A percentile compares a stretch with the other conserved stretches of the same genome.
Conservation (phyloP, 2,888 invertebrate genomes). For the Synanthedon andrenaeformis region DNA sequence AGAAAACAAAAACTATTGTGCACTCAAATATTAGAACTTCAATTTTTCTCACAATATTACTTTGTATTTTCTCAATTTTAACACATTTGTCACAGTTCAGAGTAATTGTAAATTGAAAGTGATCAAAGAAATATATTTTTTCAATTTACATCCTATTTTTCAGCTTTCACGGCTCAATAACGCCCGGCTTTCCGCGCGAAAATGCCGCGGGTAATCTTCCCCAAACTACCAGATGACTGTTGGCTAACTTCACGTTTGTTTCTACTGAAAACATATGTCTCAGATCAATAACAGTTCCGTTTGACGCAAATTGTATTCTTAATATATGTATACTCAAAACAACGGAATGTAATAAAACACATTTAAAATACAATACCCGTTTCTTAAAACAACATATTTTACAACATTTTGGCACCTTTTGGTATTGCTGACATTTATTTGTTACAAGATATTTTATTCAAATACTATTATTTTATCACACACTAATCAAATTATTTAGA, state of each 20-base stretch:
- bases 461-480: too few relatives aligned
- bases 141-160: constrained; percentile 43
- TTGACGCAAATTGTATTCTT: too few relatives aligned
- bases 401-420: too few relatives aligned
- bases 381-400: too few relatives aligned
- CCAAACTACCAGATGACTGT: constrained; percentile 34
- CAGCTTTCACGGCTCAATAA: constrained; percentile 66
- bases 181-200: constrained; percentile 72
- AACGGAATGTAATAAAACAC: too few relatives aligned
- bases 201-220: constrained; percentile 68
- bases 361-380: too few relatives aligned
- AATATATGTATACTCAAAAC: too few relatives aligned
- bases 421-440: too few relatives aligned
- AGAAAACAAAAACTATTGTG: constrained; percentile 38
- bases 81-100: constrained; percentile 21
- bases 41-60: constrained; percentile 27
- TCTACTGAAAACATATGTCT: constrained; percentile 58
- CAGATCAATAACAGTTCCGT: constrained; percentile 4
- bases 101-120: constrained; percentile 27
- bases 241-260: constrained; percentile 64
- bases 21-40: constrained; percentile 31
- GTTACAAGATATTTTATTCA: too few relatives aligned
- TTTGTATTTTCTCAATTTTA: constrained; percentile 21
- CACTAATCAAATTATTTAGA: too few relatives aligned
- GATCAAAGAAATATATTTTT: constrained; percentile 23